Percentiles rank a stretch among this genome's conserved stretches.
Evolutionary conservation across 1,140 invertebrate genomes (phyloP).

Genomic region (Drosophila sp.): DNA sequence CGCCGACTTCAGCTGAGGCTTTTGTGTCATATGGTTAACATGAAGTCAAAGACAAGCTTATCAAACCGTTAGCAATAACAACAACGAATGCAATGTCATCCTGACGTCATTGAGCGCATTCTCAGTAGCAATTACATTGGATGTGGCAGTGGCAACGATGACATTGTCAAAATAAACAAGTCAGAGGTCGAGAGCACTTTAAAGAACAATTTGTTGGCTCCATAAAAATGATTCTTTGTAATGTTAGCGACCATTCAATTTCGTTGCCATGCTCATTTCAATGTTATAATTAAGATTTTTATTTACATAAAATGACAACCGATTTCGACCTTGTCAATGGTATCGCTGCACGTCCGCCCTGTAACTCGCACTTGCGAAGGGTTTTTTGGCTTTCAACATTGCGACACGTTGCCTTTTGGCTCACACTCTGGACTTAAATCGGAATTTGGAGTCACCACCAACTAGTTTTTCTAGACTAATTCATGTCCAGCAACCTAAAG

Average conservation of each 20-base stretch:
- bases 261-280: conserved; percentile 42
- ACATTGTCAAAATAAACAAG: conserved; percentile 72
- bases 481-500: background rate
- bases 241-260: conserved; percentile 34
- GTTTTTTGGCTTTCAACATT: conserved; percentile 10
- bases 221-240: conserved; percentile 65
- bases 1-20: background rate
- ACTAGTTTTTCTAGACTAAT: conserved; percentile 5
- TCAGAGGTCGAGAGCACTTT: conserved; percentile 72
- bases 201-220: conserved; percentile 65
- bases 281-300: conserved; percentile 64
- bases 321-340: conserved; percentile 50
- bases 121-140: background rate
- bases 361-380: conserved; percentile 21
- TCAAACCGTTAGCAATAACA: conserved; percentile 38
- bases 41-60: conserved; percentile 9
- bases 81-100: conserved; percentile 39
- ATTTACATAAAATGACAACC: conserved; percentile 46
- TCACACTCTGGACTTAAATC: background rate
- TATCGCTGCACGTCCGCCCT: conserved; percentile 53
- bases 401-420: conserved; percentile 3
- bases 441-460: background rate
- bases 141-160: conserved; percentile 1
- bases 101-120: conserved; percentile 21
- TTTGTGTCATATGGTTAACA: background rate